Percentiles rank a stretch among this genome's conserved stretches.
These are phyloP conservation scores for Psettodes erumei DNA, from an alignment of 2,113 vertebrate genomes.

Conservation along the genomic window DNA sequence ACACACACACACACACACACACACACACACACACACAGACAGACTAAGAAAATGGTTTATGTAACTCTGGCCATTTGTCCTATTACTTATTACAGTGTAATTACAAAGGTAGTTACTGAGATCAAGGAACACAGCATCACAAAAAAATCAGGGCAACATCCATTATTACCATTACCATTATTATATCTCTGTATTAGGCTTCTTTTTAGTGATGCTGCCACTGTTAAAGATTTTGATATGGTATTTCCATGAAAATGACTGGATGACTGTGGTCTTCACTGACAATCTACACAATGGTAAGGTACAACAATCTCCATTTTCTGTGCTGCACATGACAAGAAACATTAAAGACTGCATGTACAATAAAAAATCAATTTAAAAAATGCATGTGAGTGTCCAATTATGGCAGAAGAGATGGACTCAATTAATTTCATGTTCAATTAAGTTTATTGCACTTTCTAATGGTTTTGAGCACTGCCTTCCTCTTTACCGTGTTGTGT, in stretches of 20 bases:
- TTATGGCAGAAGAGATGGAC: constrained; percentile 40
- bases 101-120: background rate
- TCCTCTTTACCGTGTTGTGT: background rate
- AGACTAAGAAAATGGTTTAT: no score
- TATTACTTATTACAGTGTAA: background rate
- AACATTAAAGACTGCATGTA: no score
- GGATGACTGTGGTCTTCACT: background rate
- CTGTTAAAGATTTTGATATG: background rate
- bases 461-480: constrained; percentile 26
- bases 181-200: background rate
- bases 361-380: no score
- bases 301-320: constrained; percentile 4
- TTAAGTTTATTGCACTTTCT: constrained; percentile 49
- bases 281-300: background rate
- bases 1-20: no score
- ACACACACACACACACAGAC: no score
- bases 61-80: background rate
- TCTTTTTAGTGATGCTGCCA: background rate
- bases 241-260: background rate
- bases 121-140: background rate
- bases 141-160: background rate
- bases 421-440: constrained; percentile 59
- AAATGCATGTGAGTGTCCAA: constrained; percentile 47
- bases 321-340: constrained; percentile 15
- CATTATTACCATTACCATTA: no score